Conservation (phyloP, 2,113 vertebrate species). For the Microtus montanus region DNA sequence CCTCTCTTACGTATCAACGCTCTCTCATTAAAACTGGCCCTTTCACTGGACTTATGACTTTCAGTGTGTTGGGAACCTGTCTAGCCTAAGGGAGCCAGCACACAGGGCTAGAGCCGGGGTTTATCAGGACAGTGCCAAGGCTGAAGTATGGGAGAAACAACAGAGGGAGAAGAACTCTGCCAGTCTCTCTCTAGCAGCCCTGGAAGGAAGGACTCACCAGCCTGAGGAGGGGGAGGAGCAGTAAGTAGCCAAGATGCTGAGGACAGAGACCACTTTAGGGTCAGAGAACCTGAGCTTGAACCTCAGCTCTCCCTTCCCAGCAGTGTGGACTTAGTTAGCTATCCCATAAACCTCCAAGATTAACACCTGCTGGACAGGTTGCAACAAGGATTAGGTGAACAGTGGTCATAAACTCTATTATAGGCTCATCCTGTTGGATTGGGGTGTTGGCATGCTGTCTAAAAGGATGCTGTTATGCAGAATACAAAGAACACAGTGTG, state of each 20-base stretch:
- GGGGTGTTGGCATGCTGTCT: neutral
- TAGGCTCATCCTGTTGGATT: neutral
- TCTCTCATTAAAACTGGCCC: neutral
- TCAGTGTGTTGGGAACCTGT: neutral
- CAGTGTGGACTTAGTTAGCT: neutral
- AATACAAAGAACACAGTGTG: neutral
- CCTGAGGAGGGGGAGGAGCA: neutral
- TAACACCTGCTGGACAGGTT: neutral
- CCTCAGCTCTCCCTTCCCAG: neutral
- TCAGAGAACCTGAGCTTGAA: neutral
- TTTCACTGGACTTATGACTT: neutral
- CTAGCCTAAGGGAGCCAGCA: neutral
- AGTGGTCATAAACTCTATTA: neutral
- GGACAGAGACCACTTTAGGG: neutral
- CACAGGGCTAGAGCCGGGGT: accelerated
- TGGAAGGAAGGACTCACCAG: neutral
- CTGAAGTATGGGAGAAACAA: too few species aligned
- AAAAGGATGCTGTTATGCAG: neutral
- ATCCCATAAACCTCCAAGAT: neutral
- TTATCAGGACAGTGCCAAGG: neutral
- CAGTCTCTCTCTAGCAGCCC: neutral
- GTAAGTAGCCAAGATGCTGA: neutral
- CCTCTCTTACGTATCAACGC: neutral
- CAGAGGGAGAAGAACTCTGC: neutral
- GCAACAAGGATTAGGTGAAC: neutral